These are phyloP conservation scores for Acanthopagrus latus DNA, from an alignment of 2,797 vertebrate genomes.

Conservation along the genomic window DNA sequence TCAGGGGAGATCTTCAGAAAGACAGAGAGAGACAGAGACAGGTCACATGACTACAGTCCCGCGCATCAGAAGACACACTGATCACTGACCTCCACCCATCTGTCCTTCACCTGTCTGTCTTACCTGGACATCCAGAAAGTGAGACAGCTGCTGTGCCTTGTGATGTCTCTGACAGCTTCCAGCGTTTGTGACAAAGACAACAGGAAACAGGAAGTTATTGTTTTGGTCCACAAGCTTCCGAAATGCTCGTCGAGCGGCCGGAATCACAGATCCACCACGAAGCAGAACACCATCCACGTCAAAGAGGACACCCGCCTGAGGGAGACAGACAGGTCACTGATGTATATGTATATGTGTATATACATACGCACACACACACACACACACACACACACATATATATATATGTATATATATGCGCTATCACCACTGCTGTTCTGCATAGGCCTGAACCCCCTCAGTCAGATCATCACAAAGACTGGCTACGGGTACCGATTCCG, in stretches of 20 bases:
- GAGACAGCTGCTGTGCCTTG: conserved; percentile 90
- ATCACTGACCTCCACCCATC: no score
- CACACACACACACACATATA: no score
- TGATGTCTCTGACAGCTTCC: conserved; percentile 90
- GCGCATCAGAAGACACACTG: neutral
- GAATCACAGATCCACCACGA: conserved; percentile 88
- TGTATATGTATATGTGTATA: no score
- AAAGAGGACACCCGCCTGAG: conserved; percentile 88
- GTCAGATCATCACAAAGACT: no score
- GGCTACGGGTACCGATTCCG: no score
- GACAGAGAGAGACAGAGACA: conserved; percentile 3
- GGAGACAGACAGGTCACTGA: conserved; percentile 30
- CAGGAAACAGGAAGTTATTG: conserved; percentile 89
- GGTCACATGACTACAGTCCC: no score
- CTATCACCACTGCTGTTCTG: no score
- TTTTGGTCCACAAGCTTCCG: conserved; percentile 86
- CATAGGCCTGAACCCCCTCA: no score
- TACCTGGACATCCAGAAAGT: conserved; percentile 88
- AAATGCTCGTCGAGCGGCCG: conserved; percentile 88
- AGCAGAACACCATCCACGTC: conserved; percentile 93
- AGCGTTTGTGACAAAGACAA: conserved; percentile 93
- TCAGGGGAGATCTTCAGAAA: conserved; percentile 86
- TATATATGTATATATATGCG: no score
- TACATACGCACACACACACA: no score
- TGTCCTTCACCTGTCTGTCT: conserved; percentile 46